Evolutionary conservation across 1,140 invertebrate species (phyloP), one percentile per base, ranked within the genome.

Genomic region (Drosophila pandora): DNA sequence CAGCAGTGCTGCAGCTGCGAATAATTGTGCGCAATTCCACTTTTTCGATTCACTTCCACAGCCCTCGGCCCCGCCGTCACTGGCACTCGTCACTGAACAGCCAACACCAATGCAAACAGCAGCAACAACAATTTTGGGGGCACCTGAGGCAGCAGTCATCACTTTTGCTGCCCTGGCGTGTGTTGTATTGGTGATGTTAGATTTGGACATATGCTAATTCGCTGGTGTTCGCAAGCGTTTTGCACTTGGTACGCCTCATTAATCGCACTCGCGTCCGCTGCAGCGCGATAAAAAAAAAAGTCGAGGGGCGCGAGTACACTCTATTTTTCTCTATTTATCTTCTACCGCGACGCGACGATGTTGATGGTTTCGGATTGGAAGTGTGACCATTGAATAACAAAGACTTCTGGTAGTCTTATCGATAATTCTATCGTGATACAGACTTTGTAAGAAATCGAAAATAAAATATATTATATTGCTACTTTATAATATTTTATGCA

Each of bases 1-100:
- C 25, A 28, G 25, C 25, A 6, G 25, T 28, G 25, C 25, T 28
- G 25, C n/a, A n/a, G n/a, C 25, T 28, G 25, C 25, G 25, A 28
- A 70, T 68, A 70, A 82, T 75, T 71, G 69, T 71, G 59, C 74
- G 79, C 74, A 75, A 82, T 85, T 76, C 64, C 45, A 72, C 73
- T 74, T 78, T 47, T 47, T 22, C 69, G 49, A 82, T 82, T 79
- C 75, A 78, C 78, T 81, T 68, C 68, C 77, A 80, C 58, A 53
- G 48, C 58, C 52, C 58, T 41, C n/a, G 39, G 17, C 17, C 17
- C 1, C 58, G 28, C 28, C 5, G 17, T 13, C 37, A 37, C 34
- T 37, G 10, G 34, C 37, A 37, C 34, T 37, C 34, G 34, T 37
- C 39, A 43, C 39, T 43, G n/a, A 17, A 43, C 39, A 7, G 5